A percentile compares a stretch with the other conserved stretches of the same genome.
These are phyloP conservation scores for Hirudo medicinalis DNA, from an alignment of 1,140 invertebrate genomes.

Conservation along the genomic window DNA sequence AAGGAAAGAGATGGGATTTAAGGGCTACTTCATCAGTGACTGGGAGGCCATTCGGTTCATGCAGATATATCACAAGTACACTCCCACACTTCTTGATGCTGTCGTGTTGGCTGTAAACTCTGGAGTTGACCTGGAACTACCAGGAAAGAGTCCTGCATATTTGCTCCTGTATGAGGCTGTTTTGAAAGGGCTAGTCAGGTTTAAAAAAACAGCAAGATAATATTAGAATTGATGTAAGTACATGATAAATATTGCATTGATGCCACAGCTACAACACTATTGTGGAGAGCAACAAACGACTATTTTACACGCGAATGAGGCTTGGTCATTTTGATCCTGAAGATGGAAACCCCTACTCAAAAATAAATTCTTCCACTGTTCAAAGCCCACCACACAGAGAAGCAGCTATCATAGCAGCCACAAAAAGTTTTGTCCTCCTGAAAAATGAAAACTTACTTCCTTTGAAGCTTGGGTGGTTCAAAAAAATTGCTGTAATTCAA, in stretches of 20 bases:
- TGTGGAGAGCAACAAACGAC: conserved; percentile 28
- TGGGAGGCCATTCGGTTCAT: conserved; percentile 15
- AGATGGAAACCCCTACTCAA: conserved; percentile 30
- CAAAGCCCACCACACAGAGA: conserved; percentile 28
- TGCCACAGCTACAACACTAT: conserved; percentile 18
- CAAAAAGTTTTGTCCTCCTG: conserved; percentile 32
- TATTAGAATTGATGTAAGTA: background rate
- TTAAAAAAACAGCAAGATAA: background rate
- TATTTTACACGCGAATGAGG: conserved; percentile 33
- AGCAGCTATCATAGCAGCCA: conserved; percentile 27
- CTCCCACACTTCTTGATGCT: conserved; percentile 28
- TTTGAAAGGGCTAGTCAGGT: conserved; percentile 17
- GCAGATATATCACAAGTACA: conserved; percentile 30
- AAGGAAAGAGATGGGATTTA: conserved; percentile 16
- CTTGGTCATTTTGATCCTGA: conserved; percentile 36
- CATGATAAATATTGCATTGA: background rate
- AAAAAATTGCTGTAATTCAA: conserved; percentile 23
- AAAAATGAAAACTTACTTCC: conserved; percentile 33
- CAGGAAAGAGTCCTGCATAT: conserved; percentile 20
- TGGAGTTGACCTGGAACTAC: conserved; percentile 33
- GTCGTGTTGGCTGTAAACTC: conserved; percentile 32
- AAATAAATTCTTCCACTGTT: conserved; percentile 25
- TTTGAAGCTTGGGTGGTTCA: conserved; percentile 8
- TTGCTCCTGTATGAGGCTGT: conserved; percentile 20
- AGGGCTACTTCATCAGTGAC: conserved; percentile 20